These are phyloP conservation scores for Ameiurus melas DNA, from an alignment of 2,113 vertebrate genomes.

Conservation along the genomic window DNA sequence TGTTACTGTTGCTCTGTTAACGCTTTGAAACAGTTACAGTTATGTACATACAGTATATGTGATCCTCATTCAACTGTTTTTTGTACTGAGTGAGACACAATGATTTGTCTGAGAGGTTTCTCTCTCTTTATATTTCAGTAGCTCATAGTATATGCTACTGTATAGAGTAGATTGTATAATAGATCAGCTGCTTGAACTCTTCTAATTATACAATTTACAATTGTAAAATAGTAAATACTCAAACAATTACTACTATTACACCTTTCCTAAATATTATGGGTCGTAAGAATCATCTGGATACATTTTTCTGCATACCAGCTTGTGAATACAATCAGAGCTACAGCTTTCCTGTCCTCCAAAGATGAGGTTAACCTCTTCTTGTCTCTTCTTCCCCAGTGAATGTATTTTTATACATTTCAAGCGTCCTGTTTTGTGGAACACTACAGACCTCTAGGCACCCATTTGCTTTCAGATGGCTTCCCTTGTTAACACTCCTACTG, in stretches of 20 bases:
- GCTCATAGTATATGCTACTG: neutral
- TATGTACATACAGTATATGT: neutral
- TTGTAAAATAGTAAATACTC: neutral
- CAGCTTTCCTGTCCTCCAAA: neutral
- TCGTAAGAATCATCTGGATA: neutral
- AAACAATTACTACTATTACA: neutral
- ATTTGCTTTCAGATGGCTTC: too few species aligned
- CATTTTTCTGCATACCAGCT: neutral
- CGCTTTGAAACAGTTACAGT: neutral
- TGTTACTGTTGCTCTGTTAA: neutral
- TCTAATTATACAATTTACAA: neutral
- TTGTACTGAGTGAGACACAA: neutral
- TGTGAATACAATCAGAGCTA: neutral
- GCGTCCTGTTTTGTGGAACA: too few species aligned
- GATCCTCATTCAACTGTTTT: neutral
- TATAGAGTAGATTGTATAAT: neutral
- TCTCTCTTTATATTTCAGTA: neutral
- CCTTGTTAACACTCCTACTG: too few species aligned
- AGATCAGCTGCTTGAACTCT: neutral
- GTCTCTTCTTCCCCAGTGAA: neutral
- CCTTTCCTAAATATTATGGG: too few species aligned
- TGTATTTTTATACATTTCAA: neutral
- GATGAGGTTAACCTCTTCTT: neutral
- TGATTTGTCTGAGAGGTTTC: neutral
- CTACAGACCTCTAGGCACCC: too few species aligned